Conservation (phyloP, 2,113 vertebrate genomes). For the Phodopus roborovskii region DNA sequence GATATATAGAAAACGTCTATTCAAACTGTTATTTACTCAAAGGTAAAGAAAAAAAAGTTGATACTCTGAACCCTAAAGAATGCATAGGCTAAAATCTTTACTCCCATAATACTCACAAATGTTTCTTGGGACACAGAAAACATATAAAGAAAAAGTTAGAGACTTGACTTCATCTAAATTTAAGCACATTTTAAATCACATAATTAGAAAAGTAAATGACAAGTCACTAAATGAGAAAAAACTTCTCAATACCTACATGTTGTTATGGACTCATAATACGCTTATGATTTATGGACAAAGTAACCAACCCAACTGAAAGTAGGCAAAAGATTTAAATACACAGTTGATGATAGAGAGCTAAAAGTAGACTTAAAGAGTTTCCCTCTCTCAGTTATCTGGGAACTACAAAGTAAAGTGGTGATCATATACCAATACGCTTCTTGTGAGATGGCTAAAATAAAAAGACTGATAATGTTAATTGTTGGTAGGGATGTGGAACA, state of each 20-base stretch:
- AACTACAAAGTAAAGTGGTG: neutral
- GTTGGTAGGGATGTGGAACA: neutral
- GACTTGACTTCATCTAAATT: neutral
- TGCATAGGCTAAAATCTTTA: neutral
- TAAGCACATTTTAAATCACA: neutral
- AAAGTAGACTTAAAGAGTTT: neutral
- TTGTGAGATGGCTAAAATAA: neutral
- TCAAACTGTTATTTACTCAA: neutral
- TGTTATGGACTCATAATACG: neutral
- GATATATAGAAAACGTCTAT: neutral
- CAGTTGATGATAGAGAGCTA: neutral
- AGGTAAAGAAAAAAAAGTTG: neutral
- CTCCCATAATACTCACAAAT: neutral
- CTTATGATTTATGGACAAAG: neutral
- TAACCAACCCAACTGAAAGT: neutral
- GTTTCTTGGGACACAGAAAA: neutral
- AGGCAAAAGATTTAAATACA: neutral
- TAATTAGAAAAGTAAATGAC: neutral
- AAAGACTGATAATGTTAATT: neutral
- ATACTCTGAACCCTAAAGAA: neutral
- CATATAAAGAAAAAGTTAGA: neutral
- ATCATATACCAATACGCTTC: neutral
- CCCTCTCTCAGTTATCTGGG: neutral
- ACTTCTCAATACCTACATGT: neutral
- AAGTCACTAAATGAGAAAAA: neutral